These are phyloP conservation scores for Cyaniris semiargus DNA, from an alignment of 2,888 invertebrate genomes.

Conservation along the genomic window DNA sequence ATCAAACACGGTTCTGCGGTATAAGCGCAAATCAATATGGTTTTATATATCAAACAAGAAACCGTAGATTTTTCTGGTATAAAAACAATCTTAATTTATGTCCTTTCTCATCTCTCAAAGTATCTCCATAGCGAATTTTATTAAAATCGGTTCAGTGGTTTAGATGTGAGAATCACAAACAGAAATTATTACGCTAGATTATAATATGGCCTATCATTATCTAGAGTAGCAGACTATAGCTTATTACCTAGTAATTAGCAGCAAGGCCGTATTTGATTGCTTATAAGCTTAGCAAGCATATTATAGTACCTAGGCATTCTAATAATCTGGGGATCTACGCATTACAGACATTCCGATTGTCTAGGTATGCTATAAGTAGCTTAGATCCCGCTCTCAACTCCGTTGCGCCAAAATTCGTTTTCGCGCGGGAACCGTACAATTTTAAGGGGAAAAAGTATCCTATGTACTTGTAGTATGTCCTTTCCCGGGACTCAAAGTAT, in stretches of 20 bases:
- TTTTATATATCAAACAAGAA: no score
- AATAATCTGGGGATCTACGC: neutral
- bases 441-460: no score
- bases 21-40: no score
- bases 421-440: no score
- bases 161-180: neutral
- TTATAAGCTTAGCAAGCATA: neutral
- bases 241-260: neutral
- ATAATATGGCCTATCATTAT: neutral
- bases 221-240: neutral
- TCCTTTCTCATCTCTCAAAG: no score
- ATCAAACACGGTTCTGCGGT: no score
- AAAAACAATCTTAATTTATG: no score
- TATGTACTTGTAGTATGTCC: no score
- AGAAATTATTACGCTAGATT: neutral
- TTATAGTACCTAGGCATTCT: conserved; percentile 1
- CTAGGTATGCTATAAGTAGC: neutral
- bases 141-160: neutral
- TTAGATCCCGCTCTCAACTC: neutral
- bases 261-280: neutral
- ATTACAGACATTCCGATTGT: neutral
- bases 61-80: no score
- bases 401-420: no score
- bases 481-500: no score
- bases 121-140: no score